Evolutionary conservation across 1,140 invertebrate genomes (phyloP).

Genomic region (Luehdorfia chinensis): DNA sequence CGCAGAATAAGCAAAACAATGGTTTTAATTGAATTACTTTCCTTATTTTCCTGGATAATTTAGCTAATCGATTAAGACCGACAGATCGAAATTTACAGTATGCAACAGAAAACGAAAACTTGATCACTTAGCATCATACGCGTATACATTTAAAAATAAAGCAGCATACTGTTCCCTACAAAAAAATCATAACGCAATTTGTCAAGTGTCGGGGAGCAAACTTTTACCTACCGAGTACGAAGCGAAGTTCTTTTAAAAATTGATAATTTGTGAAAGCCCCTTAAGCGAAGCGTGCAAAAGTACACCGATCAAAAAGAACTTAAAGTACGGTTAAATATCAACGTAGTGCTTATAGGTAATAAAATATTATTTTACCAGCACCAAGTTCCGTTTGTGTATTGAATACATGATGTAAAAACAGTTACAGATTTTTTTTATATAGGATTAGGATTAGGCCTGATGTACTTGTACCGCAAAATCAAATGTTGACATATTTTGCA

Average conservation of each 20-base stretch:
- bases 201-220: constrained; percentile 37
- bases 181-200: constrained; percentile 64
- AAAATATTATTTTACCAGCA: no score
- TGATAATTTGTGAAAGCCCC: no score
- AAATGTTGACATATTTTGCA: no score
- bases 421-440: no score
- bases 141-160: constrained; percentile 41
- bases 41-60: constrained; percentile 11
- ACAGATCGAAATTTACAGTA: constrained; percentile 20
- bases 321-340: no score
- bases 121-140: constrained; percentile 42
- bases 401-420: no score
- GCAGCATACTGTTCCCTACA: constrained; percentile 37
- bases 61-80: constrained; percentile 28
- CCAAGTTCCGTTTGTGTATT: no score
- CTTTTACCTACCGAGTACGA: constrained; percentile 7
- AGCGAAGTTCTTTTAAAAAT: constrained; percentile 10
- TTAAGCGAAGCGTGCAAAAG: no score
- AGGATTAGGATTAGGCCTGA: no score
- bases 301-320: no score
- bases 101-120: constrained; percentile 28
- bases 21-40: constrained; percentile 13
- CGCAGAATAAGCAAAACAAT: constrained; percentile 8
- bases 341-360: no score
- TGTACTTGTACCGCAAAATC: no score